Evolutionary conservation across 2,888 invertebrate species (phyloP).

Genomic region (Nephrotoma flavescens): DNA sequence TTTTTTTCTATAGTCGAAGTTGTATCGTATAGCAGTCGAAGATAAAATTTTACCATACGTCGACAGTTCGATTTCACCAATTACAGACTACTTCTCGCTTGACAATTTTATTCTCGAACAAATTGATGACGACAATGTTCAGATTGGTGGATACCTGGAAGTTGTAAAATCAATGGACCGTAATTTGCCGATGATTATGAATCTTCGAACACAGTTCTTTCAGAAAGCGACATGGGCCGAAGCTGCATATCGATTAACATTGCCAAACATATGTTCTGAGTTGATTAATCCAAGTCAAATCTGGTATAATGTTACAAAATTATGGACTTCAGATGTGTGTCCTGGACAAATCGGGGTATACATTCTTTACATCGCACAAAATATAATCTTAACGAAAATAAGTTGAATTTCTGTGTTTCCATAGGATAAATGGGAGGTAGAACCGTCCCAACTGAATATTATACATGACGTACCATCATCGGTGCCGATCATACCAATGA

Average conservation of each 20-base stretch:
- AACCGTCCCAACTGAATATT: background rate
- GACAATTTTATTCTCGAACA: background rate
- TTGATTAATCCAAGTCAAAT: background rate
- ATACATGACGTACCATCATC: background rate
- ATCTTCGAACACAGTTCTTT: background rate
- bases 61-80: background rate
- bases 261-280: background rate
- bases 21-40: background rate
- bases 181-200: background rate
- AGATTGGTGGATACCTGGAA: background rate
- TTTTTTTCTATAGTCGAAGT: background rate
- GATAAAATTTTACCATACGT: background rate
- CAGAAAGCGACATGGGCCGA: background rate
- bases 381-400: background rate
- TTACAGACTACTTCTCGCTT: background rate
- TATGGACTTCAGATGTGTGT: background rate
- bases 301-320: background rate
- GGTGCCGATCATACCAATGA: background rate
- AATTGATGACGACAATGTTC: background rate
- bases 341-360: background rate
- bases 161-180: background rate
- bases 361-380: background rate
- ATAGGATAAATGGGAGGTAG: background rate
- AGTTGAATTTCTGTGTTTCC: background rate
- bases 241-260: background rate